phyloP scores from a whole-genome alignment of 2,113 vertebrate species.

The Macquaria australasica region DNA sequence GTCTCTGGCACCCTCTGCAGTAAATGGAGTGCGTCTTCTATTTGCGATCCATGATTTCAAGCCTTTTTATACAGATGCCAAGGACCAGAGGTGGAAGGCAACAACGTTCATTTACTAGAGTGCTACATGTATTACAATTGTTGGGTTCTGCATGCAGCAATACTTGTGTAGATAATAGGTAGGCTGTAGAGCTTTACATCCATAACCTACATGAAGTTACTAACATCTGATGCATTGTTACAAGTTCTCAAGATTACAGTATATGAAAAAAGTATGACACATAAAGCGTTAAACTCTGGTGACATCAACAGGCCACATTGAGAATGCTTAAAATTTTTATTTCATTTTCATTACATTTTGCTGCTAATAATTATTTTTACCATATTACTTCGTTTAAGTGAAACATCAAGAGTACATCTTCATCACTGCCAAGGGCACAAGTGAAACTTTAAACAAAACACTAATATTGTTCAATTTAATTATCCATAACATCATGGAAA shows the following conservation, averaged over 20 bases:
- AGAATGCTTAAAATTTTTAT: neutral
- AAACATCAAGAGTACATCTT: too few species aligned
- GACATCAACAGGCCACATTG: neutral
- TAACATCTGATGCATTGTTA: neutral
- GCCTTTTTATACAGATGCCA: neutral
- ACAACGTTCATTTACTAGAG: neutral
- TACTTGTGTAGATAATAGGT: neutral
- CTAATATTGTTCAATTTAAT: neutral
- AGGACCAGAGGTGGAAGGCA: neutral
- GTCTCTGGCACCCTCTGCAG: conserved; percentile 54
- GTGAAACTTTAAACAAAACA: too few species aligned
- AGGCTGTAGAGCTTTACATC: too few species aligned
- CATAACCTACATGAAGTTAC: neutral
- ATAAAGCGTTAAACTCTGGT: neutral
- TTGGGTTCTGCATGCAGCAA: neutral
- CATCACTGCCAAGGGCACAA: too few species aligned
- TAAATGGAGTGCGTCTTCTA: neutral
- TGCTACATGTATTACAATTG: neutral
- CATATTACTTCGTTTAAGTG: too few species aligned
- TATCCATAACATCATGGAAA: neutral
- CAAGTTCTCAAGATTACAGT: too few species aligned
- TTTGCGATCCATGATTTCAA: neutral
- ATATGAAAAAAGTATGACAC: neutral
- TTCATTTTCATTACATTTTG: neutral
- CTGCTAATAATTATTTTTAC: too few species aligned